These are phyloP conservation scores for Anagrus nilaparvatae DNA, from an alignment of 1,140 invertebrate genomes.

Conservation along the genomic window DNA sequence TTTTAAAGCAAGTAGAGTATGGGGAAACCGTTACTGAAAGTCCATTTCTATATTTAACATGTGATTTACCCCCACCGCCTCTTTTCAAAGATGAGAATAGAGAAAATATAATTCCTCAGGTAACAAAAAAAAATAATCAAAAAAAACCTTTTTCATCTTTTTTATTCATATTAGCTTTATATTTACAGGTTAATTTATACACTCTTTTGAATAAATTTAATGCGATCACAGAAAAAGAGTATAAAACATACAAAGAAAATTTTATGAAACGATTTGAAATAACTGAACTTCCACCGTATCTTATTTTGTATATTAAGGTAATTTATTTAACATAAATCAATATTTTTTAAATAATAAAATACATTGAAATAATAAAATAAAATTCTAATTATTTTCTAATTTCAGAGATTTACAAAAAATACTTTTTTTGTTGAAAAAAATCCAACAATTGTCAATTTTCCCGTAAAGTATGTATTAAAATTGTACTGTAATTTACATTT, in stretches of 20 bases:
- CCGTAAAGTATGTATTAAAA: constrained; percentile 80
- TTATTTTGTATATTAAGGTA: constrained; percentile 93
- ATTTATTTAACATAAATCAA: constrained; percentile 11
- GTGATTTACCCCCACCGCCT: constrained; percentile 92
- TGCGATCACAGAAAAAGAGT: constrained; percentile 91
- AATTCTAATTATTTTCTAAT: constrained; percentile 23
- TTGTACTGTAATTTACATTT: neutral
- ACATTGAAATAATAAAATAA: neutral
- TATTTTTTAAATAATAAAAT: constrained; percentile 4
- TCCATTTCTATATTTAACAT: constrained; percentile 91
- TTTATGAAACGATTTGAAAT: constrained; percentile 96
- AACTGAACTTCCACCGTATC: constrained; percentile 86
- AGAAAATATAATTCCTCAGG: constrained; percentile 98
- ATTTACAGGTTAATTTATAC: constrained; percentile 78
- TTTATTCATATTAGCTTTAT: neutral
- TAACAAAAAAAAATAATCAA: constrained; percentile 27
- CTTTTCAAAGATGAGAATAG: constrained; percentile 94
- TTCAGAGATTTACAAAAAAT: constrained; percentile 91
- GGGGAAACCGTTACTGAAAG: constrained; percentile 78
- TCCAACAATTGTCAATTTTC: constrained; percentile 99
- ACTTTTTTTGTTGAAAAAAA: constrained; percentile 99
- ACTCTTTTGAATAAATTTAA: constrained; percentile 93
- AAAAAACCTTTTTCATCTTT: constrained; percentile 4
- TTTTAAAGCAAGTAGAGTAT: constrained; percentile 78
- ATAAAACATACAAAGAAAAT: constrained; percentile 99